A percentile compares a stretch with the other conserved stretches of the same genome.
Evolutionary conservation across 2,113 vertebrate genomes (phyloP).

Genomic region (Corythaixoides concolor): DNA sequence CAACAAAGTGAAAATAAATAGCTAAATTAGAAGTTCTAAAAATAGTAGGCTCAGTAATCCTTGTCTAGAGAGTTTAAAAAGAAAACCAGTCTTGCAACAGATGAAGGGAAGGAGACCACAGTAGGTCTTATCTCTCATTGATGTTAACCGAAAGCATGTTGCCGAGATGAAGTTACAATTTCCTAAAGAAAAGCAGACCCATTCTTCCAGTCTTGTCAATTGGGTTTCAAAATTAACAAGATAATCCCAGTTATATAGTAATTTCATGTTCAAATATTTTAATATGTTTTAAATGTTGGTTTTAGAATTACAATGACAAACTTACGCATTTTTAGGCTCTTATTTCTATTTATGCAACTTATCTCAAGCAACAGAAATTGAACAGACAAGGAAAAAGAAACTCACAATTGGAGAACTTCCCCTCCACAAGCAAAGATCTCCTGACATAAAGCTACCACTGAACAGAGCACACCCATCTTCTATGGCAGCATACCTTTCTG

Average conservation of each 20-base stretch:
- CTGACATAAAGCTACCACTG: not conserved
- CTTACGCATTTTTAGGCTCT: not conserved
- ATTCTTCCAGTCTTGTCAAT: not conserved
- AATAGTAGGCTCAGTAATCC: not conserved
- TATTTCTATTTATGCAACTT: not conserved
- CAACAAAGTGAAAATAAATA: not conserved
- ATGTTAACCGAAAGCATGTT: not conserved
- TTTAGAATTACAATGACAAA: not conserved
- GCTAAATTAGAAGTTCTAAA: not conserved
- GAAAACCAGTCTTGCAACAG: not conserved
- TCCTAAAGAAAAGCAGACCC: not conserved
- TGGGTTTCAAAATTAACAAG: not conserved
- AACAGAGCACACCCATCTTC: not conserved
- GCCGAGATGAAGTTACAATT: not conserved
- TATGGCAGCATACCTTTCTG: not conserved
- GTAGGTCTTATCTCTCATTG: not conserved
- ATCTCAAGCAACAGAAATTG: not conserved
- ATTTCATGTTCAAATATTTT: not conserved
- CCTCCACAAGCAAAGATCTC: not conserved
- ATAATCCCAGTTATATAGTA: not conserved
- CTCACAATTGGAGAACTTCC: not conserved
- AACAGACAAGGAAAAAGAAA: not conserved
- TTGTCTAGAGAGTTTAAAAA: not conserved
- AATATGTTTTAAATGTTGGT: not conserved
- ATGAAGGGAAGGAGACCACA: not conserved